Percentiles rank a stretch among this genome's conserved stretches.
Conservation (phyloP, 2,888 invertebrate species). For the Invenusta paracnida region DNA sequence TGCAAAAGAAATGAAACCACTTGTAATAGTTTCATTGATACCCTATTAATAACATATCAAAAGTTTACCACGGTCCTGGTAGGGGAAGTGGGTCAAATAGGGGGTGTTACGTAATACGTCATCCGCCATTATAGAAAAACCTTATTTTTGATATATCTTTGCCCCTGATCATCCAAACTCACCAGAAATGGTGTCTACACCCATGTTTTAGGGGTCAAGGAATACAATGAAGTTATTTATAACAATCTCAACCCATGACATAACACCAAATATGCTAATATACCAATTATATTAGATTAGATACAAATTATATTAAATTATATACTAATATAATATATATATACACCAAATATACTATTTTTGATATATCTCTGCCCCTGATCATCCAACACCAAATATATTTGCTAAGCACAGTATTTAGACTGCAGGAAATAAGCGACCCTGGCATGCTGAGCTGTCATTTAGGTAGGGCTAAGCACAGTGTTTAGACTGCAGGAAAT, state of each 20-base stretch:
- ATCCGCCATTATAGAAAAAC: not conserved
- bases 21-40: not conserved
- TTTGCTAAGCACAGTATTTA: not conserved
- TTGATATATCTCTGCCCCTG: no score
- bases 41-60: not conserved
- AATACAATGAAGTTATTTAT: not conserved
- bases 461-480: not conserved
- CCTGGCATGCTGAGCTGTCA: not conserved
- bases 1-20: not conserved
- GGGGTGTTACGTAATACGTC: not conserved
- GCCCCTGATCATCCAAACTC: not conserved
- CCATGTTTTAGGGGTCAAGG: not conserved
- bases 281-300: not conserved
- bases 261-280: not conserved
- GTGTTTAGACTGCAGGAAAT: not conserved
- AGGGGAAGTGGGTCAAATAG: not conserved
- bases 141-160: not conserved
- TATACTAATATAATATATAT: not conserved
- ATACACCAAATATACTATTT: no score
- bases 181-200: not conserved
- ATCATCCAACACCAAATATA: no score
- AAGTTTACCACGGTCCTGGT: not conserved
- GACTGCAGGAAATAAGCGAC: not conserved
- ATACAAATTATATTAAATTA: not conserved
- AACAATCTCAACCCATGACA: not conserved